Evolutionary conservation across 92 coral and sea anemone species (phyloP).

Genomic region (Zoanthus sociatus): DNA sequence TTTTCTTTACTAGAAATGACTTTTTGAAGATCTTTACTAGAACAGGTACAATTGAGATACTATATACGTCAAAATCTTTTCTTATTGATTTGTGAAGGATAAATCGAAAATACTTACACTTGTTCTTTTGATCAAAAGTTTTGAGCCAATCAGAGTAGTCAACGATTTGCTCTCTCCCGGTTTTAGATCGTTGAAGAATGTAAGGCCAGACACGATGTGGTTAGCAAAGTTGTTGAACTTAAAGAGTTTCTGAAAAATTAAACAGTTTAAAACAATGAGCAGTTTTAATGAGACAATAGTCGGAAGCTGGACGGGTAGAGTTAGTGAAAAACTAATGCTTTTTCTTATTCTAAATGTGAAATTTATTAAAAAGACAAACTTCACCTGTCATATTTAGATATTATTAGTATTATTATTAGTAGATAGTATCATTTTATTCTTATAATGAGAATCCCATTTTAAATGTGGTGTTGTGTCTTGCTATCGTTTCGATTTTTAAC

Average conservation of each 20-base stretch:
- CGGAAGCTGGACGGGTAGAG: too few species aligned
- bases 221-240: constrained; percentile 64
- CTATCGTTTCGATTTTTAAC: too few species aligned
- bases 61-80: not conserved
- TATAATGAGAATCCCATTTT: too few species aligned
- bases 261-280: not conserved
- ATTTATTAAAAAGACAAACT: not conserved
- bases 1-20: too few species aligned
- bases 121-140: constrained; percentile 63
- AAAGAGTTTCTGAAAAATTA: constrained; percentile 61
- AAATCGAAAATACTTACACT: constrained; percentile 61
- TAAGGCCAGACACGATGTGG: constrained; percentile 72
- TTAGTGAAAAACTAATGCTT: too few species aligned
- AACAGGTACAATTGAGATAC: not conserved
- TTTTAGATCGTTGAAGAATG: constrained; percentile 46
- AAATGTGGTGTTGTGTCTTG: too few species aligned
- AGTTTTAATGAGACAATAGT: not conserved
- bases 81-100: not conserved
- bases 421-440: too few species aligned
- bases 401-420: too few species aligned
- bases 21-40: too few species aligned
- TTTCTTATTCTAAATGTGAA: too few species aligned
- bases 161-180: constrained; percentile 44
- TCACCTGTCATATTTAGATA: too few species aligned
- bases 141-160: constrained; percentile 69